A percentile compares a stretch with the other conserved stretches of the same genome.
phyloP scores from a whole-genome alignment of 2,888 invertebrate genomes.

The Cryptocheilus praepositus region DNA sequence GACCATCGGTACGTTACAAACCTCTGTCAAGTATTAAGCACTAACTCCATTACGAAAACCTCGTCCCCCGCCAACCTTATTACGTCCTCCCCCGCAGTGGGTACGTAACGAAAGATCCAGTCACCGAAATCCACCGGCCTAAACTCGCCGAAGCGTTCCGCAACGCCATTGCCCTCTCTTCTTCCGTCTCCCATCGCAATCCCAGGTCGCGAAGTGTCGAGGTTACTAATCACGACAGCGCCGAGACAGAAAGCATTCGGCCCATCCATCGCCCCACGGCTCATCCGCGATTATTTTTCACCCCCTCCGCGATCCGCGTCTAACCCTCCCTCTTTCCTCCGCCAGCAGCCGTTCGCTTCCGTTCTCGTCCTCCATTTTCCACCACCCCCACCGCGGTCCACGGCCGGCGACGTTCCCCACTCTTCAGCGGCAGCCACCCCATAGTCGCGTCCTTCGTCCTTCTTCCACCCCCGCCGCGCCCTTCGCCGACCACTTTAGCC shows the following conservation, averaged over 20 bases:
- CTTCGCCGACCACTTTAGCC: constrained; percentile 17
- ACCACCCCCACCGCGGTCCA: constrained; percentile 23
- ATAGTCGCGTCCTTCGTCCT: constrained; percentile 33
- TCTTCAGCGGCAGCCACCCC: constrained; percentile 10
- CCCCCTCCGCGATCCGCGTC: constrained; percentile 35
- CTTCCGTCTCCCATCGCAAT: too few relatives aligned
- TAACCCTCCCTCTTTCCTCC: constrained; percentile 10
- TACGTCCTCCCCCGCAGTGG: too few relatives aligned
- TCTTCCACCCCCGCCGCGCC: constrained; percentile 16
- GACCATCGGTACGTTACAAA: too few relatives aligned
- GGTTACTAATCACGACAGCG: constrained; percentile 50
- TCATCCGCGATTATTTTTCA: constrained; percentile 66
- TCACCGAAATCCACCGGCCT: neutral
- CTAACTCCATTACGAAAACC: too few relatives aligned
- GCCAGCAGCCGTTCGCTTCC: constrained; percentile 2
- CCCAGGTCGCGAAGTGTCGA: constrained; percentile 17
- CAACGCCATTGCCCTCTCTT: too few relatives aligned
- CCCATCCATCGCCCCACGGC: constrained; percentile 52
- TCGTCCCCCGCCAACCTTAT: too few relatives aligned
- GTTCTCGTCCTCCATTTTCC: constrained; percentile 21
- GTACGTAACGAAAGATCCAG: too few relatives aligned
- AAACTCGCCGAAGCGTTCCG: neutral
- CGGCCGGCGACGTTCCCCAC: constrained; percentile 15
- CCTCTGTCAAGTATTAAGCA: too few relatives aligned
- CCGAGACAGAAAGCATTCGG: constrained; percentile 33